Base-by-base conservation (phyloP, 1,140 invertebrate genomes). In the Drosophila pseudoobscura region DNA sequence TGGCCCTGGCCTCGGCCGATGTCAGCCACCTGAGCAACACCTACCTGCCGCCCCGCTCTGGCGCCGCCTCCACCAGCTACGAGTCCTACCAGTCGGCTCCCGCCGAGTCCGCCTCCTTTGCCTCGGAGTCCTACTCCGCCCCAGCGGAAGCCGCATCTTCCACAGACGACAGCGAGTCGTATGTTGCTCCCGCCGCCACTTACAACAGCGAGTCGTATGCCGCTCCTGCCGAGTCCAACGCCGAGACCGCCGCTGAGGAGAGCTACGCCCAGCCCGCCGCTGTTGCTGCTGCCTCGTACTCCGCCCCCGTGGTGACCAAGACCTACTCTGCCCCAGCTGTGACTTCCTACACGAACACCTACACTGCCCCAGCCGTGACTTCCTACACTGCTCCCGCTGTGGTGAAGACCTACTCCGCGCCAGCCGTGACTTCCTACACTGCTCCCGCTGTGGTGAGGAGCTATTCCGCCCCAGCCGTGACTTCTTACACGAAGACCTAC, bases 1-100 rank as follows among this genome's bases (percentile, higher is more conserved):
- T 89, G 56, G 80, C 75, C 1, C 17, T 78, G 52, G 75, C 69
- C 63, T 65, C 76, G 29, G 85, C 85, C 31, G 85, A 89, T 79
- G 85, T 89, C 1, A 85, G 80, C 66, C 85, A 89, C 39, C 39
- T 89, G 71, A 47, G 54, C 61, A 83, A 80, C 59, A 85, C 68
- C 54, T 85, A 87, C 39, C 65, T 87, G 71, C 82, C 82, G 35
- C 83, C 82, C 0, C 61, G 22, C 11, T 20, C 52, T 0, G 71
- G 1, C 0, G 63, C 64, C 6, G 71, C 74, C 49, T 63, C 75
- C 24, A 46, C 15, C 69, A 74, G 46, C 58, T 78, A 78, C 55
- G 75, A 77, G 54, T 64, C 45, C 45, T 70, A 80, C 58, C 62
- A 69, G 63, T 50, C 61, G 1, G 54, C 55, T 9, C 59, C 71